Percentiles rank a stretch among this genome's conserved stretches.
Conservation (phyloP, 2,888 invertebrate genomes). For the Cantharis rufa region DNA sequence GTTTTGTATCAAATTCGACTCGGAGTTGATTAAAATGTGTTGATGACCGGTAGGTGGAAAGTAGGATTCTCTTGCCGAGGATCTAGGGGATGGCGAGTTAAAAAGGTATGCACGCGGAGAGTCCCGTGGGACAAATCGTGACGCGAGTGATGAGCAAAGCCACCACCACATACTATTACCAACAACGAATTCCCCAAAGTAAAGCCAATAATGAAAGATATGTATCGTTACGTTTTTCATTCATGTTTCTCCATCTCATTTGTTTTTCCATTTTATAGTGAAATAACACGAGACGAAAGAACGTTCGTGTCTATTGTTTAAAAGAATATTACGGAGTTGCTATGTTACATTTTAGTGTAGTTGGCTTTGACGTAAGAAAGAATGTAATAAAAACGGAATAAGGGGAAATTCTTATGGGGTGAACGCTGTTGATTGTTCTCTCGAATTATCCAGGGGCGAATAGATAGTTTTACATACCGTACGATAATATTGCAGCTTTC, state of each 20-base stretch:
- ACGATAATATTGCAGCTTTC: background rate
- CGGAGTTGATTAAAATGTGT: background rate
- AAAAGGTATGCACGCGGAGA: constrained; percentile 43
- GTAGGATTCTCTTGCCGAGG: background rate
- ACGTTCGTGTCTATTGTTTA: constrained; percentile 11
- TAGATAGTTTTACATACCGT: constrained; percentile 1
- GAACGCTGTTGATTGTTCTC: constrained; percentile 45
- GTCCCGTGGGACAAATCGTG: constrained; percentile 49
- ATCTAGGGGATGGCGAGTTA: constrained; percentile 44
- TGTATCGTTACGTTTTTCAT: constrained; percentile 23
- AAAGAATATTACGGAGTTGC: constrained; percentile 40
- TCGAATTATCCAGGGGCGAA: constrained; percentile 31
- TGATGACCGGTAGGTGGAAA: background rate
- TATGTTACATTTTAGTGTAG: constrained; percentile 51
- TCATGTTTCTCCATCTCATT: constrained; percentile 21
- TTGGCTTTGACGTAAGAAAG: constrained; percentile 52
- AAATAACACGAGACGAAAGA: constrained; percentile 10
- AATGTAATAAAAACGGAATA: constrained; percentile 52
- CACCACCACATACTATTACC: constrained; percentile 46
- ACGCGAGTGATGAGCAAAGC: constrained; percentile 46
- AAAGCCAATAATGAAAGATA: constrained; percentile 29
- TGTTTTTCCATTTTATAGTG: constrained; percentile 12
- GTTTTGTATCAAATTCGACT: background rate
- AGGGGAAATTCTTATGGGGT: constrained; percentile 41
- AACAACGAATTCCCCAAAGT: constrained; percentile 30